Base-by-base conservation (phyloP, 1,140 invertebrate genomes). In the Heliconius congener region DNA sequence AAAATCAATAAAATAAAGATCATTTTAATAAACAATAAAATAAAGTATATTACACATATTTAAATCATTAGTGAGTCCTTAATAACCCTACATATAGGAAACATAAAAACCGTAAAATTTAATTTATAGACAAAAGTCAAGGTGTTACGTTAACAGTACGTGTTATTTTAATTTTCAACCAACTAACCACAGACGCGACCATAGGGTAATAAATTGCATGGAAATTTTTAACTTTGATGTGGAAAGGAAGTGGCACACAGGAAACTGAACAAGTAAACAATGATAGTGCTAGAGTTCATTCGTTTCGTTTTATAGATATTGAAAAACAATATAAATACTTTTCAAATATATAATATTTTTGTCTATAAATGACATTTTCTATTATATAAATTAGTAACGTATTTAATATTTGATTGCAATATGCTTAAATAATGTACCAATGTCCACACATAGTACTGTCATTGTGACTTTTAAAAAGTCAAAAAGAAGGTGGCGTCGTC, bases 241-340 rank as follows among this genome's bases (percentile, higher is more conserved):
- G 42, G 60, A 76, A 39, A 76, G 75, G 75, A 76, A 76, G 66
- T 37, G 39, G 66, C 66, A 71, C 23, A 76, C 76, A 77, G 76
- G 76, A 77, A 77, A 77, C 42, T 70, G 46, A 66, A 46, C 74
- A 37, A 76, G 74, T 76, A 76, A 76, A 76, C 74, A 76, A 76
- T 71, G 74, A 76, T 76, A 76, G 27, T 66, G 19, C 60, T 66
- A 66, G n/a, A 66, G 27, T 66, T 66, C 60, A 66, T 57, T 57
- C 18, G n/a, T 57, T 57, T 23, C 23, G 23, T 23, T 23, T 23
- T 23, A 23, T 23, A 23, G 23, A 23, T 23, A 23, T 23, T 23
- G 23, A 23, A 23, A 23, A 23, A 23, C 23, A 23, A 23, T 23
- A 23, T 23, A 23, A 23, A 23, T 23, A 23, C 23, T 23, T 23